Evolutionary conservation across 2,113 vertebrate genomes (phyloP), one percentile per base, ranked within the genome.

Genomic region (Petromus typicus): DNA sequence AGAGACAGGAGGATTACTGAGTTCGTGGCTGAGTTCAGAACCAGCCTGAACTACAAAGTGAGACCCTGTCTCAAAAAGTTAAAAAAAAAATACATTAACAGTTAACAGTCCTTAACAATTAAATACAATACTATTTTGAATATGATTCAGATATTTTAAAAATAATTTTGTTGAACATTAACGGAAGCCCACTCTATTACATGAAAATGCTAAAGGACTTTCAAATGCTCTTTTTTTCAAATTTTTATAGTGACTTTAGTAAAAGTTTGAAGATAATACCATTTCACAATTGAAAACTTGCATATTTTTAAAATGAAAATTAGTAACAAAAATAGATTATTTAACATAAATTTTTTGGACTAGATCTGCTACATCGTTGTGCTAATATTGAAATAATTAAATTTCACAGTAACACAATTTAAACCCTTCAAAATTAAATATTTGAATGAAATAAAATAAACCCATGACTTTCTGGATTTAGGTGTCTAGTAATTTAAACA

Each of bases 371-470:
- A 66, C 14, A 64, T 90, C 59, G 25, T 57, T 37, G 37, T 64
- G 67, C 4, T 57, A 78, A 54, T 73, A n/a, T 10, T 59, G 32
- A 88, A 88, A 91, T 73, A 89, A 91, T 80, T 94, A 76, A 92
- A 56, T 84, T 93, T 90, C 86, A 91, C 37, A 63, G 14, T 86
- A 80, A 59, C 2, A 80, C 37, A 86, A 64, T 45, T 84, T 89
- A 93, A 5, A 75, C 2, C 23, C 23, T 85, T 82, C 51, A 88
- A 76, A 51, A 20, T 89, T 91, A 85, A 85, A 91, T 73, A 61
- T 6, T 30, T 67, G 20, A 95, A 85, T 71, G 17, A 89, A 93
- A 89, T 57, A 84, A 92, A 93, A 94, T 32, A 57, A 14, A 89
- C 17, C 25, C 75, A n/a, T 57, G 9, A 57, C 86, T 94, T 92